Conservation (phyloP, 2,797 vertebrate genomes). For the Tragopan temminckii region DNA sequence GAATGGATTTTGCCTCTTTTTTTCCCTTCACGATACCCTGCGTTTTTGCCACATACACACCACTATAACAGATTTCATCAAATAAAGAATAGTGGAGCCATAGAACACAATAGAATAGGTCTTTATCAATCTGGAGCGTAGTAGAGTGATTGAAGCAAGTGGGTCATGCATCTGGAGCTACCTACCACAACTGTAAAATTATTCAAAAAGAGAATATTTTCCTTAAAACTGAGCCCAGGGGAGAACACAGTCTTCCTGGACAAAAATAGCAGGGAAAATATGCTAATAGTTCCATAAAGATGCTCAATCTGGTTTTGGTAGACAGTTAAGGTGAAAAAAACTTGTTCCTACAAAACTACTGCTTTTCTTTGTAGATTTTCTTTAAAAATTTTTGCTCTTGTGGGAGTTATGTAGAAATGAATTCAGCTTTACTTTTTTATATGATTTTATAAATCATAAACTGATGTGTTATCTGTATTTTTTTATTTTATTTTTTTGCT, state of each 20-base stretch:
- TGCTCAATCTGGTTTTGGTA: background rate
- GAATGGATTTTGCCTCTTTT: background rate
- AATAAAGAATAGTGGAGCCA: background rate
- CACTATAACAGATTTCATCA: background rate
- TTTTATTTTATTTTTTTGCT: background rate
- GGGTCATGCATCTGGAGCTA: background rate
- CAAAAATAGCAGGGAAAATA: constrained; percentile 47
- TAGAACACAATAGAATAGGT: constrained; percentile 1
- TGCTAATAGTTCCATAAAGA: background rate
- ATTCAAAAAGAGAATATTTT: background rate
- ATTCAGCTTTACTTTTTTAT: constrained; percentile 27
- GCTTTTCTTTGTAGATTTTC: background rate
- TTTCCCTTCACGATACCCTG: background rate
- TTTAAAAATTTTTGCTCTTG: background rate
- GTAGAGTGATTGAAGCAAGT: background rate
- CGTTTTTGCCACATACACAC: background rate
- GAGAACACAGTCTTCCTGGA: background rate
- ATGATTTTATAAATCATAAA: background rate
- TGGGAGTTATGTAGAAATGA: constrained; percentile 17
- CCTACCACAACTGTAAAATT: background rate
- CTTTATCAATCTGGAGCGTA: background rate
- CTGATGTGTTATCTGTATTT: background rate
- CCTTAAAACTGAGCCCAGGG: background rate
- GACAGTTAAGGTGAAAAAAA: constrained; percentile 32
- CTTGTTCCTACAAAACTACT: constrained; percentile 8